These are phyloP conservation scores for Lepeophtheirus nordmannii DNA, from an alignment of 2,888 invertebrate genomes.

Conservation along the genomic window DNA sequence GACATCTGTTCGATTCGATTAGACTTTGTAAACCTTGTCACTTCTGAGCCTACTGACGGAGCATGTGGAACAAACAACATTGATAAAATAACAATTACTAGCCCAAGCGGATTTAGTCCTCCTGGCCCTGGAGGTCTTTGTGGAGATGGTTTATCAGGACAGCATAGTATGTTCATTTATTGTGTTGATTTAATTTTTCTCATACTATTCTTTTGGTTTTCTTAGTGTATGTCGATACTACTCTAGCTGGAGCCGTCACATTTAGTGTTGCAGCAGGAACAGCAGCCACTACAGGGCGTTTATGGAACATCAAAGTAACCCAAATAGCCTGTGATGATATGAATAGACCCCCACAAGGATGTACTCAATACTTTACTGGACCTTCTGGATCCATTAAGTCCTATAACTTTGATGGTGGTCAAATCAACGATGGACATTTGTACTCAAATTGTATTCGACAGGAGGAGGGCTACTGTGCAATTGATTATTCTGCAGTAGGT, in stretches of 20 bases:
- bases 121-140: not conserved
- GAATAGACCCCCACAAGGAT: not conserved
- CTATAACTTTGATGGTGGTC: slow-evolving; percentile 1
- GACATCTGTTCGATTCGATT: not conserved
- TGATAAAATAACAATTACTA: not conserved
- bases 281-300: not conserved
- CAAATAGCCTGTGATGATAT: slow-evolving; percentile 5
- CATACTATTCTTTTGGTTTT: not conserved
- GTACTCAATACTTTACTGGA: not conserved
- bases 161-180: not conserved
- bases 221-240: slow-evolving; percentile 1
- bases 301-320: slow-evolving; percentile 1
- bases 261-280: not conserved
- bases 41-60: not conserved
- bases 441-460: not conserved
- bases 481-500: not conserved
- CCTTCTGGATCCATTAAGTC: not conserved
- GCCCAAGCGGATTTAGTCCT: not conserved
- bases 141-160: not conserved
- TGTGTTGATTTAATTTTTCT: not conserved
- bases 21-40: not conserved
- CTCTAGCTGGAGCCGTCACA: not conserved
- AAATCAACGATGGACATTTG: not conserved
- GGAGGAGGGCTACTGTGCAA: not conserved
- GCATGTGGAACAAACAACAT: not conserved